phyloP scores from a whole-genome alignment of 1,140 invertebrate genomes.

The Zaprionus africanus region DNA sequence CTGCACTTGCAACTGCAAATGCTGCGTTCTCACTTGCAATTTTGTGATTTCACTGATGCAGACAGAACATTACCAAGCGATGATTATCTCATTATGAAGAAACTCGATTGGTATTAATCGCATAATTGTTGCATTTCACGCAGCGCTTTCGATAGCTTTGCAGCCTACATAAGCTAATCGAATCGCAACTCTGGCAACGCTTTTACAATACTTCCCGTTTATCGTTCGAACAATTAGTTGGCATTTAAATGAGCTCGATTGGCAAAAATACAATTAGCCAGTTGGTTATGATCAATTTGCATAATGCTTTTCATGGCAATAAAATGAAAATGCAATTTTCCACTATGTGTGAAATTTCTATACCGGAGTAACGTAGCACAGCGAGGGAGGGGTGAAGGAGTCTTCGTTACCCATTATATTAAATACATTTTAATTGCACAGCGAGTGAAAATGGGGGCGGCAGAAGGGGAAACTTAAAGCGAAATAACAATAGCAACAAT shows the following conservation, averaged over 20 bases:
- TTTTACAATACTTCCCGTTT: slow-evolving; percentile 43
- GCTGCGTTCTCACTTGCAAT: background rate
- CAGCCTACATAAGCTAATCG: slow-evolving; percentile 21
- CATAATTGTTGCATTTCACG: background rate
- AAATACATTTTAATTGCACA: slow-evolving; percentile 60
- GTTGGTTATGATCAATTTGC: slow-evolving; percentile 55
- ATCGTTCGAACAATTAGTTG: slow-evolving; percentile 36
- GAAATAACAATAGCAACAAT: slow-evolving; percentile 10
- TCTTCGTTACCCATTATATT: slow-evolving; percentile 48
- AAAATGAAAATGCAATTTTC: slow-evolving; percentile 64
- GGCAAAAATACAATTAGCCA: slow-evolving; percentile 58
- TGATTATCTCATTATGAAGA: slow-evolving; percentile 4
- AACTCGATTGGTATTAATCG: slow-evolving; percentile 5
- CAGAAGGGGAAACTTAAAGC: slow-evolving; percentile 17
- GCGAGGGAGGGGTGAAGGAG: background rate
- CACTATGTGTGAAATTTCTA: slow-evolving; percentile 61
- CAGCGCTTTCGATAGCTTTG: slow-evolving; percentile 17
- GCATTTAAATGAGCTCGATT: slow-evolving; percentile 64
- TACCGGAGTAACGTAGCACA: background rate
- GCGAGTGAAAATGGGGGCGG: slow-evolving; percentile 53
- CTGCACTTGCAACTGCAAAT: background rate
- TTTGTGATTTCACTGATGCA: background rate
- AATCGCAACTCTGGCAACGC: slow-evolving; percentile 3
- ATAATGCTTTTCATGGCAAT: slow-evolving; percentile 65
- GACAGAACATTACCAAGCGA: background rate